Conservation (phyloP, 2,113 vertebrate genomes). For the Eidolon helvum region DNA sequence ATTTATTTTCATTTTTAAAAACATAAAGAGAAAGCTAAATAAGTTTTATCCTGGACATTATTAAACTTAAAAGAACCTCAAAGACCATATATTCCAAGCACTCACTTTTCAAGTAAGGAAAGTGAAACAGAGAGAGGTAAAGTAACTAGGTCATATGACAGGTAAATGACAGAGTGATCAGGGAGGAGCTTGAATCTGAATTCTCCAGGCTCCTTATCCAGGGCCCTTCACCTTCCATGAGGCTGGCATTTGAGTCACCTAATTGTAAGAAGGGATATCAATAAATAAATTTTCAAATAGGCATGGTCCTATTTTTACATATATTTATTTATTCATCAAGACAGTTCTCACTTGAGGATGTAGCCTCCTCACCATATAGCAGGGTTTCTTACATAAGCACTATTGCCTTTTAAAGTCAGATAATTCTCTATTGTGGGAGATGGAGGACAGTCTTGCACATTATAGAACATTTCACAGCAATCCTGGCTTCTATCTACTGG, state of each 20-base stretch:
- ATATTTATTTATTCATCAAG: neutral
- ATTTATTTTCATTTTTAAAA: constrained; percentile 3
- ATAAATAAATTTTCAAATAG: neutral
- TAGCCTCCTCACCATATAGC: neutral
- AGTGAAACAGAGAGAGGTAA: neutral
- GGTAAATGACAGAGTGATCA: neutral
- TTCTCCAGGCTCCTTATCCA: neutral
- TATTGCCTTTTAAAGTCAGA: neutral
- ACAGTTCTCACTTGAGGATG: neutral
- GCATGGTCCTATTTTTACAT: neutral
- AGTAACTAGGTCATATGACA: neutral
- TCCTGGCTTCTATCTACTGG: neutral
- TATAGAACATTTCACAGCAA: neutral
- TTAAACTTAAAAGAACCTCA: neutral
- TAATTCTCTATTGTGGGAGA: neutral
- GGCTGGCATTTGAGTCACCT: neutral
- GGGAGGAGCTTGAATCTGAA: neutral
- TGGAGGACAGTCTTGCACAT: accelerated
- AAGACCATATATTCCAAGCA: neutral
- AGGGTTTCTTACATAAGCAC: neutral
- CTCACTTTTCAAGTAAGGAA: neutral
- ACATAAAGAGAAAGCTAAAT: neutral
- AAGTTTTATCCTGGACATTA: neutral
- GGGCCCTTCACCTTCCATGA: neutral
- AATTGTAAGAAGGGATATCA: neutral